Conservation (phyloP, 1,140 invertebrate species). For the Formica selysi region DNA sequence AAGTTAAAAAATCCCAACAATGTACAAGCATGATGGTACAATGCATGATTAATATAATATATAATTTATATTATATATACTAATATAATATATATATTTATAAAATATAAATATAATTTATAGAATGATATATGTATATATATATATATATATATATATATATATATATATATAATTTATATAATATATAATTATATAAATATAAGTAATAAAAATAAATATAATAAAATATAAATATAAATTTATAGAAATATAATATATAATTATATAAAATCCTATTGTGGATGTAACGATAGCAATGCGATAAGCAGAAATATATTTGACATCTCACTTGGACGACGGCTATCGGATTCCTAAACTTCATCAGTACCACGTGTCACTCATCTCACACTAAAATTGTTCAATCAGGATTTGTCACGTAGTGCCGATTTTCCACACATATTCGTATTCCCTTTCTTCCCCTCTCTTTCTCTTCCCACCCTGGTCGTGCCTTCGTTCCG, state of each 20-base stretch:
- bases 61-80: too few relatives aligned
- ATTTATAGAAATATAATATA: neutral
- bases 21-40: too few relatives aligned
- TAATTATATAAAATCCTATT: neutral
- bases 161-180: too few relatives aligned
- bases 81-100: neutral
- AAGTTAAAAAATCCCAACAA: too few relatives aligned
- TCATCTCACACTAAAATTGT: constrained; percentile 74
- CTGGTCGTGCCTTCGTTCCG: constrained; percentile 17
- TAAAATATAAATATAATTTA: neutral
- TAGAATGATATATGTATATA: too few relatives aligned
- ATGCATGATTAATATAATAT: too few relatives aligned
- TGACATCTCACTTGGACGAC: constrained; percentile 33
- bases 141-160: too few relatives aligned
- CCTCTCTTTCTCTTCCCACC: neutral
- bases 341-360: constrained; percentile 52
- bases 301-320: constrained; percentile 19
- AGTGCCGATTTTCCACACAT: constrained; percentile 75
- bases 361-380: constrained; percentile 51
- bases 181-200: neutral
- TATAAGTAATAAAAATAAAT: neutral
- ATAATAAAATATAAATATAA: neutral
- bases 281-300: neutral
- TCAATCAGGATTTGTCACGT: constrained; percentile 79
- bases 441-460: constrained; percentile 19